phyloP scores from a whole-genome alignment of 2,113 vertebrate species.

The Elaphurus davidianus region DNA sequence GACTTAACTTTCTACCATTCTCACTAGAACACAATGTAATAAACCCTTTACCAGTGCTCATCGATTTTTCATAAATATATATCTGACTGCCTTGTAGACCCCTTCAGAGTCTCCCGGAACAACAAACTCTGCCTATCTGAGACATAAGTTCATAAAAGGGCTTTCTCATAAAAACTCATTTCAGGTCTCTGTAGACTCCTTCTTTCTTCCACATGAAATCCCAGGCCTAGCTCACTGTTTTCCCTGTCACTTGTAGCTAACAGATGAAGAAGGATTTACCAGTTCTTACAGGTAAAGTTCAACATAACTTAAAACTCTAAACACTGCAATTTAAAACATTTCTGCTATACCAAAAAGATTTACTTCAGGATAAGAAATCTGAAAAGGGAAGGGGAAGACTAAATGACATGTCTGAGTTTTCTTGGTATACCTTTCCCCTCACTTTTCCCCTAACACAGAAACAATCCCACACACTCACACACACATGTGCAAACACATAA shows the following conservation, averaged over 20 bases:
- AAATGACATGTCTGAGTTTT: not conserved
- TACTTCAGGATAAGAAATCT: not conserved
- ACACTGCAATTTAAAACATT: not conserved
- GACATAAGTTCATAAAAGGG: not conserved
- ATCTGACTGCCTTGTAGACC: not conserved
- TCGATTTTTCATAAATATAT: not conserved
- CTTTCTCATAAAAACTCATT: not conserved
- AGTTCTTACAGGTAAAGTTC: not conserved
- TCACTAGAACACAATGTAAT: not conserved
- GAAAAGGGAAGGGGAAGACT: not conserved
- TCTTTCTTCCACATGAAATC: not conserved
- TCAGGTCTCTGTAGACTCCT: not conserved
- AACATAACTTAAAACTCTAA: not conserved
- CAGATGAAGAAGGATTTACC: not conserved
- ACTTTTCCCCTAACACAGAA: not conserved
- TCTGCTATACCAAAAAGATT: not conserved
- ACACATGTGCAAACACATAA: too few species aligned
- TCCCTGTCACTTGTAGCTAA: not conserved
- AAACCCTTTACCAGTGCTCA: not conserved
- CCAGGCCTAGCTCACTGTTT: not conserved
- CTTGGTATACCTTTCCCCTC: not conserved
- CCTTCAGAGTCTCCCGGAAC: not conserved
- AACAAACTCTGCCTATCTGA: not conserved
- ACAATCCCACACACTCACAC: not conserved
- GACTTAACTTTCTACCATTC: not conserved